Percentiles rank a stretch among this genome's conserved stretches.
These are phyloP conservation scores for Tenthredo distinguenda DNA, from an alignment of 2,888 invertebrate species.

Conservation along the genomic window DNA sequence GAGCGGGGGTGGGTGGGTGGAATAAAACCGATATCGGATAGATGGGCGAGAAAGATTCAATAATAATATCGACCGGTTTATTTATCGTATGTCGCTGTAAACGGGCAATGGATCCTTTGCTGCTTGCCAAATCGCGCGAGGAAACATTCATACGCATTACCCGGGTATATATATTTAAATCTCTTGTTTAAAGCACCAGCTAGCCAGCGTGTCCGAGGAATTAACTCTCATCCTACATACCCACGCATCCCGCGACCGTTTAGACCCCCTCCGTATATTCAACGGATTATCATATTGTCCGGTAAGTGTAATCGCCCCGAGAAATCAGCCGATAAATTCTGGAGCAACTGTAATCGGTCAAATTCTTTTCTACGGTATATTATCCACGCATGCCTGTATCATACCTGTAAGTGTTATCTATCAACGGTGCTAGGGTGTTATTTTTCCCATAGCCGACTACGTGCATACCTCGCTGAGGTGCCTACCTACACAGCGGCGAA, in stretches of 20 bases:
- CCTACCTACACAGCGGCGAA: background rate
- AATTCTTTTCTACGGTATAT: background rate
- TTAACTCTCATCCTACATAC: slow-evolving; percentile 23
- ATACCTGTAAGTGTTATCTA: background rate
- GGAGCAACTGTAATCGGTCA: slow-evolving; percentile 24
- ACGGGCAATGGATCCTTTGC: slow-evolving; percentile 66
- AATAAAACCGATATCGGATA: slow-evolving; percentile 42
- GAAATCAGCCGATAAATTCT: slow-evolving; percentile 28
- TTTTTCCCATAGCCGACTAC: slow-evolving; percentile 11
- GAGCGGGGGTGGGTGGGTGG: background rate
- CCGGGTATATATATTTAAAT: slow-evolving; percentile 51
- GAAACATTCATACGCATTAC: slow-evolving; percentile 53
- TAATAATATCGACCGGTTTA: slow-evolving; percentile 75
- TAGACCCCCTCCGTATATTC: background rate
- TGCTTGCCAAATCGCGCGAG: slow-evolving; percentile 36
- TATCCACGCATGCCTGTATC: background rate
- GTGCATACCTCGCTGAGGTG: background rate
- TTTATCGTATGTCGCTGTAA: slow-evolving; percentile 72
- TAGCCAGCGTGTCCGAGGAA: slow-evolving; percentile 23
- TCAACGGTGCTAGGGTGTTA: background rate
- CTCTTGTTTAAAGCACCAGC: slow-evolving; percentile 45
- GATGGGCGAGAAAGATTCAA: slow-evolving; percentile 72
- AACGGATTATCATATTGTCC: slow-evolving; percentile 30
- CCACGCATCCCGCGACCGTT: slow-evolving; percentile 21
- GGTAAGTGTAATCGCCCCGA: slow-evolving; percentile 5